Evolutionary conservation across 2,113 vertebrate genomes (phyloP).

Genomic region (Hassar affinis): DNA sequence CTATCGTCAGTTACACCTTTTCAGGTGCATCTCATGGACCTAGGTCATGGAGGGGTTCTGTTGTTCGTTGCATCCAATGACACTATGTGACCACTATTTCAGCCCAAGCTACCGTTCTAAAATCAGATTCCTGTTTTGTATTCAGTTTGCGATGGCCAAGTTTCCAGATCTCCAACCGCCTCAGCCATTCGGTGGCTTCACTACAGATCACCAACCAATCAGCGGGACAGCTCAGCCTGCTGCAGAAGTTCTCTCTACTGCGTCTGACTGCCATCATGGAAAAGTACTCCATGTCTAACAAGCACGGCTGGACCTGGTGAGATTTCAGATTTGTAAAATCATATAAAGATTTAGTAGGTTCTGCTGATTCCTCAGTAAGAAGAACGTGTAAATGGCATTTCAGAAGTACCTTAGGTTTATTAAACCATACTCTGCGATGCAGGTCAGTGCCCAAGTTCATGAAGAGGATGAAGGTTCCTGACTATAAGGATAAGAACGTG

Average conservation of each 20-base stretch:
- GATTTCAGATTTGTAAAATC: constrained; percentile 44
- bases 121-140: constrained; percentile 18
- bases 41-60: too few relatives aligned
- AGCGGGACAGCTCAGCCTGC: constrained; percentile 87
- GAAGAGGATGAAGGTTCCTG: constrained; percentile 97
- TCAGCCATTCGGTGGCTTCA: constrained; percentile 79
- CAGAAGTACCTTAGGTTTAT: neutral
- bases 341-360: neutral
- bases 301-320: constrained; percentile 97
- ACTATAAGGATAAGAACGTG: constrained; percentile 95
- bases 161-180: constrained; percentile 88
- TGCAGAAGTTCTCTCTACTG: constrained; percentile 93
- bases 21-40: neutral
- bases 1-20: neutral
- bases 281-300: constrained; percentile 93
- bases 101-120: neutral
- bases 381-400: neutral
- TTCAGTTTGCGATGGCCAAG: constrained; percentile 86
- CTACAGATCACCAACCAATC: constrained; percentile 92
- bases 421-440: neutral
- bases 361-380: neutral
- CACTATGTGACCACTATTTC: neutral
- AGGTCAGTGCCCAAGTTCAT: constrained; percentile 99
- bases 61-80: too few relatives aligned
- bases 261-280: constrained; percentile 97